Percentiles rank a stretch among this genome's conserved stretches.
These are phyloP conservation scores for Phalacrocorax brasilianus DNA, from an alignment of 2,113 vertebrate species.

Conservation along the genomic window DNA sequence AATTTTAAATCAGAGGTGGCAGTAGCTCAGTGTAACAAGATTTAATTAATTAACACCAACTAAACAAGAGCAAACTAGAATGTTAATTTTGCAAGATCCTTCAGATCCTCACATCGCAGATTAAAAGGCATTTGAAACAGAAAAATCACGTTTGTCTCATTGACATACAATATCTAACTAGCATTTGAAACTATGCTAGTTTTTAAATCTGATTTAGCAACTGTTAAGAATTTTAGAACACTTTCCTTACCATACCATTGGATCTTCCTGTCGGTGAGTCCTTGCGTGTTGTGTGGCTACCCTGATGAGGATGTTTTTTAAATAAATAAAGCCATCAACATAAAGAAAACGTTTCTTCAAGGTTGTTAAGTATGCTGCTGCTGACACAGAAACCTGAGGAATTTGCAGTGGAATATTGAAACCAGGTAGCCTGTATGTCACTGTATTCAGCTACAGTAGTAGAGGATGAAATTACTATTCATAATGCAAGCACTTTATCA, in stretches of 20 bases:
- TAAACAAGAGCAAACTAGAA: background rate
- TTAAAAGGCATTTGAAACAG: background rate
- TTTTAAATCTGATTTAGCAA: background rate
- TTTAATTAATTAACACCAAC: background rate
- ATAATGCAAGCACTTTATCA: slow-evolving; percentile 42
- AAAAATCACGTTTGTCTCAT: background rate
- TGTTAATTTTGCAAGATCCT: background rate
- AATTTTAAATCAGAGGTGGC: background rate
- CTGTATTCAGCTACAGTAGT: background rate
- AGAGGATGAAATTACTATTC: slow-evolving; percentile 59
- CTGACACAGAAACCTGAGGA: slow-evolving; percentile 53
- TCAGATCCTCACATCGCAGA: background rate
- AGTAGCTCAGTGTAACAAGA: background rate
- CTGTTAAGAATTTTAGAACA: background rate
- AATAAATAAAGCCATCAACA: slow-evolving; percentile 29
- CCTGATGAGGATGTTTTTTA: background rate
- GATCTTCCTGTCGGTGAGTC: background rate
- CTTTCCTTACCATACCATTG: background rate
- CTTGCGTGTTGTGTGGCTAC: background rate
- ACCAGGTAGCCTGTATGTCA: slow-evolving; percentile 6
- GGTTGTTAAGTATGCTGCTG: slow-evolving; percentile 32
- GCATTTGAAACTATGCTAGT: background rate
- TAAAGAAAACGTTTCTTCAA: slow-evolving; percentile 22
- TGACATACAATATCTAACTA: background rate
- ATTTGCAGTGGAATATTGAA: slow-evolving; percentile 14